Conservation (phyloP, 2,797 vertebrate genomes). For the Champsocephalus esox region DNA sequence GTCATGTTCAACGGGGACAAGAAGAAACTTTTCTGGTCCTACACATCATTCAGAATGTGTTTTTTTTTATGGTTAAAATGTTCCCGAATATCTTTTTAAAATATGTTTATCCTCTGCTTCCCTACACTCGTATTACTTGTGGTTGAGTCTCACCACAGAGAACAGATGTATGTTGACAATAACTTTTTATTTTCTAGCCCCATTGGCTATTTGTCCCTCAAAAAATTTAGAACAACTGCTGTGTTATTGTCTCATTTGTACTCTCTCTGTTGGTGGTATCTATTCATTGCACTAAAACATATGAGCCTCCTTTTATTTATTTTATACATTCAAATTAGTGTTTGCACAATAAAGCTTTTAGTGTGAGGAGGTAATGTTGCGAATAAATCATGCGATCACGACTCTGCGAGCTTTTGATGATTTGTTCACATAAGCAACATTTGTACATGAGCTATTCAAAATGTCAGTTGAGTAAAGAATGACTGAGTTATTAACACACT, state of each 20-base stretch:
- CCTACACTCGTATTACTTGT: background rate
- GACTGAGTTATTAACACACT: constrained; percentile 52
- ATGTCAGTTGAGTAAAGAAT: constrained; percentile 27
- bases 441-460: constrained; percentile 5
- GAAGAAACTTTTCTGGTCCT: too few relatives aligned
- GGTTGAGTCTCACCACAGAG: background rate
- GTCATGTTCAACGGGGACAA: too few relatives aligned
- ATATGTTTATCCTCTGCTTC: background rate
- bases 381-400: constrained; percentile 13
- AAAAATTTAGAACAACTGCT: constrained; percentile 49
- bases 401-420: background rate
- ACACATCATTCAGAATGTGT: background rate
- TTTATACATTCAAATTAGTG: constrained; percentile 15
- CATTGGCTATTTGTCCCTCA: constrained; percentile 28
- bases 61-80: background rate
- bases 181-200: constrained; percentile 10
- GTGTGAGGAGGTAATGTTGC: constrained; percentile 27
- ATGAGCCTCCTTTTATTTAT: constrained; percentile 5
- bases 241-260: constrained; percentile 45
- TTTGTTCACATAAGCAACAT: background rate
- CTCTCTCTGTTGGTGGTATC: constrained; percentile 44
- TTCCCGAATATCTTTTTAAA: background rate
- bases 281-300: constrained; percentile 31
- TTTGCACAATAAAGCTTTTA: constrained; percentile 26
- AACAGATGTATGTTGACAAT: constrained; percentile 24